A percentile compares a stretch with the other conserved stretches of the same genome.
These are phyloP conservation scores for Hemiprocne comata DNA, from an alignment of 2,113 vertebrate species.

Conservation along the genomic window DNA sequence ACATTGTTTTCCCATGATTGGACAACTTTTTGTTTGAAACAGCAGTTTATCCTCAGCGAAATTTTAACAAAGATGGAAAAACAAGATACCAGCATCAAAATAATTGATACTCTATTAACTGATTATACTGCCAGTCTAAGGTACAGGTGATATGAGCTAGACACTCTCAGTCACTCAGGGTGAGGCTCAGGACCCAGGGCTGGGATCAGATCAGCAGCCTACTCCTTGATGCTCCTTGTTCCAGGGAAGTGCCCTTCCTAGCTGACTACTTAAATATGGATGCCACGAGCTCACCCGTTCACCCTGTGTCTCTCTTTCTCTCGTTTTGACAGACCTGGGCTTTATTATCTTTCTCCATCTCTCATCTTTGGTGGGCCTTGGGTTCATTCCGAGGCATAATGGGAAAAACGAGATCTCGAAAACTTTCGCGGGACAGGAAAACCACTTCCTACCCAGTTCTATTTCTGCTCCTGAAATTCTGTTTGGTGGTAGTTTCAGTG, in stretches of 20 bases:
- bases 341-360: background rate
- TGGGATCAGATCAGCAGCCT: background rate
- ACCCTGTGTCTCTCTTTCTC: background rate
- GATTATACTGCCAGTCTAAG: background rate
- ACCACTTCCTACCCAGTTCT: constrained; percentile 68
- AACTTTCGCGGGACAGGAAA: constrained; percentile 61
- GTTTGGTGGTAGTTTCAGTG: constrained; percentile 49
- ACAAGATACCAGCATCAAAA: background rate
- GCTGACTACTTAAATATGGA: background rate
- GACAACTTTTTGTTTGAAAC: background rate
- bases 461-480: constrained; percentile 60
- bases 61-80: background rate
- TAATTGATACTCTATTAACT: background rate
- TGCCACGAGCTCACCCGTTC: rapidly evolving
- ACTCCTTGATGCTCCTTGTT: background rate
- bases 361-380: background rate
- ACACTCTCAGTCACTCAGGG: background rate
- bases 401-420: constrained; percentile 32
- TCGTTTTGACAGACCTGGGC: background rate
- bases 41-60: background rate
- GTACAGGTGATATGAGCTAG: background rate
- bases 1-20: background rate
- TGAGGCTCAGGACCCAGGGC: background rate
- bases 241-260: background rate
- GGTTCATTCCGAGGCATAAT: background rate